Base-by-base conservation (phyloP, 2,797 vertebrate genomes). In the Cirrhinus molitorella region DNA sequence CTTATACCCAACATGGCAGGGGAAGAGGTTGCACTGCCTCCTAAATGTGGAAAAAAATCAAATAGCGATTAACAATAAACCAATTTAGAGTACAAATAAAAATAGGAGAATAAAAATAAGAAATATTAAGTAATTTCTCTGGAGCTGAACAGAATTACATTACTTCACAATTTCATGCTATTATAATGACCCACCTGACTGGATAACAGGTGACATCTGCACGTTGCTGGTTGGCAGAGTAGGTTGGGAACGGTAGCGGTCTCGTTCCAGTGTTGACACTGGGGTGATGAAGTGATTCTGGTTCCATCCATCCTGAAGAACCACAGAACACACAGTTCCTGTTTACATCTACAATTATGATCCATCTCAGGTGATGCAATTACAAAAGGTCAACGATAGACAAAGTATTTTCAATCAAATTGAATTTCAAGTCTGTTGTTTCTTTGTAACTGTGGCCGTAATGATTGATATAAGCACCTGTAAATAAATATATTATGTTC, bases 261-360 rank as follows among this genome's bases (percentile, higher is more conserved):
- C 98, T 83, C 98, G 94, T 89, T 99, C 98, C 88, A 99, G 93
- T 0, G 97, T 99, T 59, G 98, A 98, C 78, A 98, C 96, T 0
- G 98, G 98, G 2, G 98, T 99, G 92, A 99, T 94, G 84, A 99
- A 99, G 92, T 99, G 98, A 89, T 96, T 98, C 93, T 99, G 98
- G 94, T 97, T 99, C 98, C 98, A 99, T 72, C 98, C 98, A 43
- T 99, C 98, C 98, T 99, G 89, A 28, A 70, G 21, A 89, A 82
- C 28, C 37, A 76, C 31, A 83, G 14, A 78, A 70, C 65, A 83
- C 65, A 83, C 59, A 65, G 43, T n/a, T 10, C 59, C 25, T 3
- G 11, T 13, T 77, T 47, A 61, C 75, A 77, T 12, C 57, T 77
- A 43, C 10, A 9, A 21, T 21, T 47, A 31, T 19, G 21, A 49